phyloP scores from a whole-genome alignment of 1,140 invertebrate genomes.

The Heterodera carotae region DNA sequence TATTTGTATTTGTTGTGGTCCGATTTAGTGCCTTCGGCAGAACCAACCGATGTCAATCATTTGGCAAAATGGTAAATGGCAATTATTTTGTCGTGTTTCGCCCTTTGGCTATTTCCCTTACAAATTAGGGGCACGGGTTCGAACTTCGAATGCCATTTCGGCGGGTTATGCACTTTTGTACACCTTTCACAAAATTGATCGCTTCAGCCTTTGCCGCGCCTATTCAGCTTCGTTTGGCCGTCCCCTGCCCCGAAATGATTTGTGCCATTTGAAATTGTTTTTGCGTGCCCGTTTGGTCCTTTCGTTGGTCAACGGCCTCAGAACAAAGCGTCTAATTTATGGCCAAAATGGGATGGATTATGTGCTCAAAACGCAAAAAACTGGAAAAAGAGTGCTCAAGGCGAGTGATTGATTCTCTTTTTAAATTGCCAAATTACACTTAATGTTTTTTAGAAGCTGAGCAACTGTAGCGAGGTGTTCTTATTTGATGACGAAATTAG shows the following conservation, averaged over 20 bases:
- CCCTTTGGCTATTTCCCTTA: no score
- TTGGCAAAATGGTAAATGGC: background rate
- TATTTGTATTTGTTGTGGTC: constrained; percentile 10
- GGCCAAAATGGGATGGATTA: background rate
- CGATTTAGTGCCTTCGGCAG: background rate
- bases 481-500: no score
- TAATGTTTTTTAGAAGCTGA: background rate
- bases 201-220: background rate
- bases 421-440: constrained; percentile 11
- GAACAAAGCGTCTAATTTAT: background rate
- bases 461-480: background rate
- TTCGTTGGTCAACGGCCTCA: background rate
- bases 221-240: background rate
- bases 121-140: no score
- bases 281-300: background rate
- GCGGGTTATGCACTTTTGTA: no score
- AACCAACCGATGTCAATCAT: background rate
- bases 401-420: background rate
- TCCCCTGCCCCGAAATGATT: background rate
- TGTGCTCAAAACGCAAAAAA: background rate
- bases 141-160: no score
- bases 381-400: background rate
- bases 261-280: background rate
- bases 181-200: no score
- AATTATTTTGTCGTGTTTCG: background rate